Evolutionary conservation across 2,113 vertebrate species (phyloP), one percentile per base, ranked within the genome.

Genomic region (Peromyscus californicus): DNA sequence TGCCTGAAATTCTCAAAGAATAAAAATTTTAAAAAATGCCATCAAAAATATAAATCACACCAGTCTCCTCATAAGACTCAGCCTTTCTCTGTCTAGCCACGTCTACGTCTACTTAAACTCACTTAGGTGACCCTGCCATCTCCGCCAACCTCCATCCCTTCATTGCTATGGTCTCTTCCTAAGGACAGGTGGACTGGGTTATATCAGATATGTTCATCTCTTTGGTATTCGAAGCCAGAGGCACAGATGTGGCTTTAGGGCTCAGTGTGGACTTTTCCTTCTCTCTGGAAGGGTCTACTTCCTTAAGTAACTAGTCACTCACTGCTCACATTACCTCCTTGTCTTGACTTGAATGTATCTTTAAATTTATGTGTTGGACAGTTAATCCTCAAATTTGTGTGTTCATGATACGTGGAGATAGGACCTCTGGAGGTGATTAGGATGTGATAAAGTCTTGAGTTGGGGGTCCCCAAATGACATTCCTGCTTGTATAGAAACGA

Each of bases 51-150:
- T 22, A 33, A 86, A 36, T 54, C 39, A 11, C 6, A n/a, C 33
- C 4, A 16, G 8, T 51, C 31, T 63, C 74, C 39, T 80, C 67
- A 17, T n/a, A 8, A 17, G 24, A 1, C 4, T 4, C 31, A 3
- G 6, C 3, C 57, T 16, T 7, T 15, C 5, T 15, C 5, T 61
- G 39, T 51, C 19, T 39, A 63, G 39, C 31, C 3, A 0, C 6
- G 48, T 39, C 7, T 61, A 0, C 6, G 48, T 39, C 7, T 61
- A 21, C 51, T 10, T n/a, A 48, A 51, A 9, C 26, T 87, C 45
- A 26, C 72, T 83, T 89, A 78, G 16, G 61, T n/a, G 61, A 69
- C 39, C n/a, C 17, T 72, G 63, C 36, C 13, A 9, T 33, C 21
- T 65, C 67, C 57, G 19, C 22, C 31, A 4, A 15, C 1, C 9